Evolutionary conservation across 2,888 invertebrate genomes (phyloP).

Genomic region (Cataglyphis altisquamis): DNA sequence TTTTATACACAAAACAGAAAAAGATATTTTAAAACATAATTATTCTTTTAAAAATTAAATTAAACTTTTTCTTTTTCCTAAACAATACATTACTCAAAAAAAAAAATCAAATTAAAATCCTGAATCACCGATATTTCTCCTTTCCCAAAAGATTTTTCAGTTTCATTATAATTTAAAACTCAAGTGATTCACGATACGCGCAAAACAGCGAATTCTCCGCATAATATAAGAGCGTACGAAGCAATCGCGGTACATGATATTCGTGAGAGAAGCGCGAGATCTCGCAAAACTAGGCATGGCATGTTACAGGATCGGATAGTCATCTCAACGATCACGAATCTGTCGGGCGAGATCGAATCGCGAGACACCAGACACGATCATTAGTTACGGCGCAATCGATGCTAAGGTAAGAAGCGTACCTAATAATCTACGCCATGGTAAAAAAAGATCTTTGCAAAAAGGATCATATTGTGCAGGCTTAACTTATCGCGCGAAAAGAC

Average conservation of each 20-base stretch:
- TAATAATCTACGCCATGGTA: conserved; percentile 53
- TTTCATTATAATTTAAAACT: conserved; percentile 24
- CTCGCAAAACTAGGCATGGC: conserved; percentile 40
- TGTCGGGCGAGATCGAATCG: conserved; percentile 69
- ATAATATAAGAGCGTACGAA: conserved; percentile 9
- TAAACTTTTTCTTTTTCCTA: not conserved
- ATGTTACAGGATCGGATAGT: conserved; percentile 65
- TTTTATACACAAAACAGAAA: not conserved
- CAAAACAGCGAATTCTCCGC: conserved; percentile 17
- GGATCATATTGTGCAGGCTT: conserved; percentile 17
- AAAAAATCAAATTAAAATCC: conserved; percentile 16
- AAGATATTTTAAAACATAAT: not conserved
- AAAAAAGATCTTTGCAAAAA: conserved; percentile 19
- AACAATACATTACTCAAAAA: not conserved
- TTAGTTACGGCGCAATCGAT: conserved; percentile 62
- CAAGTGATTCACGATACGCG: conserved; percentile 26
- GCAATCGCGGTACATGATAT: conserved; percentile 66
- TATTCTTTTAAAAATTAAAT: not conserved
- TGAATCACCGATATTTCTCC: not conserved
- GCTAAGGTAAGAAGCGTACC: conserved; percentile 56
- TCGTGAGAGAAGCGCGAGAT: conserved; percentile 69
- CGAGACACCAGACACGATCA: conserved; percentile 59
- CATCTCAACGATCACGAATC: conserved; percentile 57
- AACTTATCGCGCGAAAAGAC: conserved; percentile 21
- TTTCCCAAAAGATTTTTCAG: conserved; percentile 29